Evolutionary conservation across 2,797 vertebrate species (phyloP), one percentile per base, ranked within the genome.

Genomic region (Acanthis flammea): DNA sequence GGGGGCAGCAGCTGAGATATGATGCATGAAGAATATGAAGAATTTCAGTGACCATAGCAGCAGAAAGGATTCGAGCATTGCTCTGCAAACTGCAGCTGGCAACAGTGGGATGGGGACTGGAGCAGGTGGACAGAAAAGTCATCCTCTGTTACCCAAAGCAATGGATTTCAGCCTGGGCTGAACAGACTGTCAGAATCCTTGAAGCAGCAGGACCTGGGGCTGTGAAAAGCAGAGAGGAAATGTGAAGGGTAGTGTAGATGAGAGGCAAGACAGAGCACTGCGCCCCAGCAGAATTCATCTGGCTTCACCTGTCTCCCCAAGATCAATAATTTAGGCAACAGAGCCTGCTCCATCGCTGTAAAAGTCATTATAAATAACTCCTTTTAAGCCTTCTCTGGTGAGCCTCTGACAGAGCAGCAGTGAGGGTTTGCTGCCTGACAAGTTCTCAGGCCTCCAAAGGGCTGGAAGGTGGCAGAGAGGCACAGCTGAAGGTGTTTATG

Each of bases 401-500:
- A 76, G 45, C 14, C 60, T 21, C 54, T 76, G 61, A 50, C 31
- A 44, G 24, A 68, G 28, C 17, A 68, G 60, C 19, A 78, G 53
- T 0, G 2, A 82, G 35, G 14, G 7, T 35, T 78, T 85, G 39
- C 27, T 54, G n/a, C 41, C 25, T 67, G 44, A 27, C 27, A 30
- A 58, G 16, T n/a, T 54, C 30, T 78, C 30, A 37, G 50, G 53
- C 35, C 72, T 75, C 62, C 3, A 3, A 35, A 79, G 37, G 53
- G 45, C 57, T 50, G 44, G 27, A 54, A 45, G 18, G 30, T 50
- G 61, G n/a, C n/a, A 60, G 45, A 86, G 19, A 76, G 21, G n/a
- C 0, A 4, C 35, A 63, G 41, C n/a, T 67, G 68, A 66, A 89
- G 58, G 33, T 0, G 0, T 58, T 89, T 45, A 24, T 28, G 16